Conservation (phyloP, 1,140 invertebrate genomes). For the Oppia nitens region DNA sequence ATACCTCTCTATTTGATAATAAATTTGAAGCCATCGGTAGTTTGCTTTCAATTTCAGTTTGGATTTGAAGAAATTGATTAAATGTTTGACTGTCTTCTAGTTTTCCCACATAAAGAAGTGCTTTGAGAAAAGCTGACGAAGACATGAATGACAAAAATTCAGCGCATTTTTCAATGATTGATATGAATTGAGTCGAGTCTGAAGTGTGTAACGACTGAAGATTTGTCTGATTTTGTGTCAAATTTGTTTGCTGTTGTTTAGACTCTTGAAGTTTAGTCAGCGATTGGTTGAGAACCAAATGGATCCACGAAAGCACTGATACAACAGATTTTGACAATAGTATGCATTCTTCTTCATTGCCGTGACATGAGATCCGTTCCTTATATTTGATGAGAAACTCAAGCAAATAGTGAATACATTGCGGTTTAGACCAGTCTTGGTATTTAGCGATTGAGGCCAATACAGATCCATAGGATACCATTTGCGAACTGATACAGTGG, state of each 20-base stretch:
- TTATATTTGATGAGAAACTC: constrained; percentile 50
- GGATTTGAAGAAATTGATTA: constrained; percentile 7
- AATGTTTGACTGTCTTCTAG: constrained; percentile 28
- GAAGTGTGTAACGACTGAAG: not conserved
- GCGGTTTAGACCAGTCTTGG: constrained; percentile 66
- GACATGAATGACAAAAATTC: constrained; percentile 27
- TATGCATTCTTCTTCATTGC: constrained; percentile 28
- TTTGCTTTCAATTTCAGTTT: not conserved
- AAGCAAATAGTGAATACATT: constrained; percentile 66
- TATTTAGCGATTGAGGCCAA: constrained; percentile 72
- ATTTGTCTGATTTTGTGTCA: constrained; percentile 15
- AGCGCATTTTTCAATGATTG: constrained; percentile 29
- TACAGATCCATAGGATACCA: constrained; percentile 72
- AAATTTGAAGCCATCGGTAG: not conserved
- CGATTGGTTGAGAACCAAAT: constrained; percentile 25
- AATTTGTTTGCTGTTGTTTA: not conserved
- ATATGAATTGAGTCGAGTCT: not conserved
- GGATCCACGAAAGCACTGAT: constrained; percentile 27
- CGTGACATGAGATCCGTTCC: constrained; percentile 24
- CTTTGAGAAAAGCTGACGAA: constrained; percentile 27
- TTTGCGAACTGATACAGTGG: constrained; percentile 69
- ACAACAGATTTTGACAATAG: constrained; percentile 27
- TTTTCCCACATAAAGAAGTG: constrained; percentile 31
- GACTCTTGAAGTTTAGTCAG: constrained; percentile 23
- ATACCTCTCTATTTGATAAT: not conserved